Conservation (phyloP, 2,113 vertebrate species). For the Pteropus alecto region DNA sequence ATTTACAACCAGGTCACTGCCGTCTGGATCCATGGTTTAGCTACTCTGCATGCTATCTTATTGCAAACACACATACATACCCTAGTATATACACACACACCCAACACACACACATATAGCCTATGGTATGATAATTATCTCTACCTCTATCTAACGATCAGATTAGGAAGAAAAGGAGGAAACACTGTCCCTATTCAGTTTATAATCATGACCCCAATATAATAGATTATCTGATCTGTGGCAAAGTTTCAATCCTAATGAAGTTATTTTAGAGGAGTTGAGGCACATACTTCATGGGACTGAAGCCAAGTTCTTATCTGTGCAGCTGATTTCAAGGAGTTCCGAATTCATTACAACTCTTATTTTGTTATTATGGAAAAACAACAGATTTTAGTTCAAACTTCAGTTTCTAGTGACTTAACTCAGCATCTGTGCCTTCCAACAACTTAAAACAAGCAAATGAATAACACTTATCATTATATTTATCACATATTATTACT, state of each 20-base stretch:
- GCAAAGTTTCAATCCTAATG: not conserved
- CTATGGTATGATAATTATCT: not conserved
- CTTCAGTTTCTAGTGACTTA: not conserved
- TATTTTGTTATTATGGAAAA: constrained; percentile 18
- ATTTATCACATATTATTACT: not conserved
- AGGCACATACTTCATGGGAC: not conserved
- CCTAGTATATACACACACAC: not conserved
- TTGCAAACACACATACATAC: not conserved
- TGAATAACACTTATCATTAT: not conserved
- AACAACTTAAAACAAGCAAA: not conserved
- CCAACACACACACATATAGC: not conserved
- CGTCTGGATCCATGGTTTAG: not conserved
- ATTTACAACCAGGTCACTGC: not conserved
- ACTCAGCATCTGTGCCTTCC: not conserved
- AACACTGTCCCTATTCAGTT: not conserved
- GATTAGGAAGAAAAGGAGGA: not conserved
- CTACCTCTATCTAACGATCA: not conserved
- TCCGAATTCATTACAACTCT: not conserved
- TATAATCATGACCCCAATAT: not conserved
- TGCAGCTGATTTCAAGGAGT: not conserved
- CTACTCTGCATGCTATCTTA: not conserved
- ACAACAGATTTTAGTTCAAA: constrained; percentile 38
- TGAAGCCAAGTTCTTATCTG: not conserved
- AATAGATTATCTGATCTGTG: not conserved
- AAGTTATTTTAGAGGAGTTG: not conserved